These are phyloP conservation scores for Apamea epomidion DNA, from an alignment of 2,888 invertebrate species.

Conservation along the genomic window DNA sequence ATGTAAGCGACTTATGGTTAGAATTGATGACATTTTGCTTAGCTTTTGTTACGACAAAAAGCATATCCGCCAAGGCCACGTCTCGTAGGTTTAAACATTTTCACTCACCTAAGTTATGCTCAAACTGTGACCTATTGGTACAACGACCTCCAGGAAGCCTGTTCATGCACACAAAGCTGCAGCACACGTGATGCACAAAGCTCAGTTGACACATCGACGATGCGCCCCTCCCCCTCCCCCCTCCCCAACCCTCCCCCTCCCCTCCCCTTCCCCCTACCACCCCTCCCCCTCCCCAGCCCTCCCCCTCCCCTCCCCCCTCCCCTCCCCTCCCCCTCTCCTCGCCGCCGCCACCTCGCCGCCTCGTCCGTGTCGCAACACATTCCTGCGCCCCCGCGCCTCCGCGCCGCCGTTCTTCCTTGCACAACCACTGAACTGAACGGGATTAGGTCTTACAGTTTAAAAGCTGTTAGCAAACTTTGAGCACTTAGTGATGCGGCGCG, in stretches of 20 bases:
- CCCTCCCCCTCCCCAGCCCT: no score
- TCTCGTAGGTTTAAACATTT: conserved; percentile 3
- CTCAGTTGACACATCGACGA: conserved; percentile 34
- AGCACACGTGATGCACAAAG: neutral
- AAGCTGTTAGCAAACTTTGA: conserved; percentile 23
- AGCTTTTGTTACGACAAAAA: neutral
- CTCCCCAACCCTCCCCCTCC: neutral
- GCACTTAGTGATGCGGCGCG: conserved; percentile 6
- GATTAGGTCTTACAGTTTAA: conserved; percentile 28
- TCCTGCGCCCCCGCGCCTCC: conserved; percentile 19
- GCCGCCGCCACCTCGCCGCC: neutral
- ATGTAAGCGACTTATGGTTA: neutral
- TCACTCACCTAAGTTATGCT: neutral
- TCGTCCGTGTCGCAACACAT: conserved; percentile 34
- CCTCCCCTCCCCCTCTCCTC: neutral
- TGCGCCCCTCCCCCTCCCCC: neutral
- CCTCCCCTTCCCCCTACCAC: neutral
- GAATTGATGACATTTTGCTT: neutral
- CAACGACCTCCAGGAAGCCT: neutral
- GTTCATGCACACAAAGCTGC: conserved; percentile 5
- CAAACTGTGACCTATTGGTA: conserved; percentile 26
- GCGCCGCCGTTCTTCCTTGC: conserved; percentile 26
- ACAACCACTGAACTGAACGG: conserved; percentile 16
- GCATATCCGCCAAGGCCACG: neutral
- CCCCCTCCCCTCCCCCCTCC: neutral